Evolutionary conservation across 2,888 invertebrate species (phyloP).

Genomic region (Idaea aversata): DNA sequence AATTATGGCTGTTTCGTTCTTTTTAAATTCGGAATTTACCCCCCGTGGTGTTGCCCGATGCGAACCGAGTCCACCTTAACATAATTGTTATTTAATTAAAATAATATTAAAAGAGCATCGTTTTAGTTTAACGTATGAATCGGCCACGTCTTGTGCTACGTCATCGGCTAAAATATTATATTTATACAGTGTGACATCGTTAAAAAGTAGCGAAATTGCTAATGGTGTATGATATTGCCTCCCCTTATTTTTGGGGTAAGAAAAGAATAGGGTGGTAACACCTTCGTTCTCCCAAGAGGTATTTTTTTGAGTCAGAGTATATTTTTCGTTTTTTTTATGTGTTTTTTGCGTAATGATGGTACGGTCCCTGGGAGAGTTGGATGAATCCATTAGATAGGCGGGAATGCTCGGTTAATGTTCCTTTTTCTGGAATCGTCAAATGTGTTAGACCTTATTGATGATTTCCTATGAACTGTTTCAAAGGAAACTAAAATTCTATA

Average conservation of each 20-base stretch:
- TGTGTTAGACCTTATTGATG: neutral
- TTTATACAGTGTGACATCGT: constrained; percentile 73
- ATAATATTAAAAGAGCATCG: constrained; percentile 55
- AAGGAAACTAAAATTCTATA: neutral
- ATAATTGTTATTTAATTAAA: constrained; percentile 67
- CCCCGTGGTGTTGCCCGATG: constrained; percentile 56
- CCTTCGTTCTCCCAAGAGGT: constrained; percentile 76
- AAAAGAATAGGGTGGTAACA: constrained; percentile 75
- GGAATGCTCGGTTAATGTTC: constrained; percentile 70
- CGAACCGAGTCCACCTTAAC: constrained; percentile 40
- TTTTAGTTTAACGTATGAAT: constrained; percentile 14
- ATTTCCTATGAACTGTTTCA: neutral
- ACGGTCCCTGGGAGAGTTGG: constrained; percentile 76
- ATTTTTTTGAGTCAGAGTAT: constrained; percentile 57
- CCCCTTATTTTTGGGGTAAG: constrained; percentile 74
- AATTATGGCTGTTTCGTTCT: constrained; percentile 70
- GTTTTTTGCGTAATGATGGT: constrained; percentile 74
- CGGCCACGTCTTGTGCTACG: constrained; percentile 17
- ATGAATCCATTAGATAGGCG: constrained; percentile 78
- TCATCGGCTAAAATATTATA: constrained; percentile 42
- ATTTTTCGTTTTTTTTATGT: constrained; percentile 54
- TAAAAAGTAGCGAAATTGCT: constrained; percentile 80
- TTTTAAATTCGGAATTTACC: constrained; percentile 61
- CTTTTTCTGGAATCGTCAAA: constrained; percentile 53
- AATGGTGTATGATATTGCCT: constrained; percentile 83